Percentiles rank a stretch among this genome's conserved stretches.
Evolutionary conservation across 2,888 invertebrate genomes (phyloP).

Genomic region (Athrips mouffetella): DNA sequence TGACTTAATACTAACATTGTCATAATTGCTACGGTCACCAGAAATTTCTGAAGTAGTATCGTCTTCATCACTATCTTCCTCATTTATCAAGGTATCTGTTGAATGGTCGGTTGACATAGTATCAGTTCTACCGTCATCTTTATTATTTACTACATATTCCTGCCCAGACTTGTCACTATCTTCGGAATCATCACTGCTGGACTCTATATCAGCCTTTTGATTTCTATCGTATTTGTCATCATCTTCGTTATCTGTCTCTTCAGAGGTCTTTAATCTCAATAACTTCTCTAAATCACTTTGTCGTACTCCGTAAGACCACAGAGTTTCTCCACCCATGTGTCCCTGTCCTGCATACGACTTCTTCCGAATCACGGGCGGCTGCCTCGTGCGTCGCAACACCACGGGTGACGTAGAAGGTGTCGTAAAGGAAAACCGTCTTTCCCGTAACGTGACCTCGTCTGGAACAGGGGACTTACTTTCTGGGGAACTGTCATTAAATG

Average conservation of each 20-base stretch:
- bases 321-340: slow-evolving; percentile 50
- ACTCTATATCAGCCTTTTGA: slow-evolving; percentile 32
- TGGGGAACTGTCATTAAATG: slow-evolving; percentile 52
- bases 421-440: slow-evolving; percentile 55
- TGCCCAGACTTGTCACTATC: slow-evolving; percentile 55
- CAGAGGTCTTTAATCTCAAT: slow-evolving; percentile 63
- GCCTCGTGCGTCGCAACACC: slow-evolving; percentile 55
- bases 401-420: slow-evolving; percentile 62
- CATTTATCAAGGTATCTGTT: slow-evolving; percentile 68
- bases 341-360: slow-evolving; percentile 58
- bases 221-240: slow-evolving; percentile 38
- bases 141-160: slow-evolving; percentile 57
- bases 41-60: slow-evolving; percentile 59
- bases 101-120: slow-evolving; percentile 67
- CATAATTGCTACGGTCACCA: slow-evolving; percentile 64
- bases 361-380: slow-evolving; percentile 66
- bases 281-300: slow-evolving; percentile 69
- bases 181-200: slow-evolving; percentile 48
- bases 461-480: slow-evolving; percentile 49
- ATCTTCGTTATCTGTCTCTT: slow-evolving; percentile 62
- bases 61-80: slow-evolving; percentile 59
- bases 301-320: slow-evolving; percentile 71
- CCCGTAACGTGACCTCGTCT: slow-evolving; percentile 38
- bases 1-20: slow-evolving; percentile 74
- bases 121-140: slow-evolving; percentile 61